Evolutionary conservation across 2,797 vertebrate genomes (phyloP), one percentile per base, ranked within the genome.

Genomic region (Poecilia picta): DNA sequence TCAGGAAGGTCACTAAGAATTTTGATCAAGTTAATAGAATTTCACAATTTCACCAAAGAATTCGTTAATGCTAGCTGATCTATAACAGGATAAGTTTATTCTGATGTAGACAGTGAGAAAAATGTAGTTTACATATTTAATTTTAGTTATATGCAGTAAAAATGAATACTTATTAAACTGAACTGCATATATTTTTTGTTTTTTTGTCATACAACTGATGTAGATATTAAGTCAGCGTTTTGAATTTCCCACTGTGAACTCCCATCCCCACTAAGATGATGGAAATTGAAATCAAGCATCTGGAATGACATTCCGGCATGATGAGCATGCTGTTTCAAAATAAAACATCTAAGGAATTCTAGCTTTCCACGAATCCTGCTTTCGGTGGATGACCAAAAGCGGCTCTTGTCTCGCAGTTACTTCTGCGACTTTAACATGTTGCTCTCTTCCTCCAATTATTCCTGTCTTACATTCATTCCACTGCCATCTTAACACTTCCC

Each of bases 251-350:
- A 62, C 57, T 68, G 36, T 39, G 39, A 39, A 59, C 20, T 23
- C 20, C 20, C 23, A 13, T 45, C 23, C 11, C 23, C 66, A n/a
- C 23, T n/a, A 43, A 39, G 23, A 45, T 25, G 20, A 23, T 11
- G 1, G 33, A 12, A 12, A 68, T 41, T 4, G 8, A 68, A 47
- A 16, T 36, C 11, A 0, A 45, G 4, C 12, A 5, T 23, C 46
- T 20, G 0, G 41, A 74, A 74, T 51, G 51, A 66, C 53, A 49
- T 36, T 25, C 16, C n/a, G 10, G 88, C 84, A 81, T 74, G 49
- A 8, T 83, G 86, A 68, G 75, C 36, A 10, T 36, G 4, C 66
- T 53, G 74, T 53, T 74, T 73, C 70, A 78, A 62, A 78, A 78
- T 78, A 78, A 78, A 72, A 59, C 28, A 43, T 33, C 28, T 49